A percentile compares a stretch with the other conserved stretches of the same genome.
These are phyloP conservation scores for Leptopilina syphax DNA, from an alignment of 2,888 invertebrate species.

Conservation along the genomic window DNA sequence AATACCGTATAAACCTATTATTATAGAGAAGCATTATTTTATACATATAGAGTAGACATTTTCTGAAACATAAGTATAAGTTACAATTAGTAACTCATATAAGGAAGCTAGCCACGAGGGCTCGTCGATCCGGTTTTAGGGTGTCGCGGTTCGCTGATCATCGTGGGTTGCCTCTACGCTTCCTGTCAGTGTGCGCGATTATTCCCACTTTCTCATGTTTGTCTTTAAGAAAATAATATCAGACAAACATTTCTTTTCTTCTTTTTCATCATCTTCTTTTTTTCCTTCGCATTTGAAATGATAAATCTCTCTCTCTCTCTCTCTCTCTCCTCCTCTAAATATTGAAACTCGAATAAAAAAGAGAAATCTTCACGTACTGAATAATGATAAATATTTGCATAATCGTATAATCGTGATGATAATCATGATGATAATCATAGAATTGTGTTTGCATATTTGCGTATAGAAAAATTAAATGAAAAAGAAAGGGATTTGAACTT, in stretches of 20 bases:
- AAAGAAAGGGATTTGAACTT: too few relatives aligned
- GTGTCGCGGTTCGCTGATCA: slow-evolving; percentile 64
- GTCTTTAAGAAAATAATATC: slow-evolving; percentile 13
- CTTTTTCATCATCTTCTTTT: too few relatives aligned
- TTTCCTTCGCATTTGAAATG: too few relatives aligned
- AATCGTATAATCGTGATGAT: not conserved
- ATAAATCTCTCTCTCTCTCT: too few relatives aligned
- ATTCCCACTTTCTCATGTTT: slow-evolving; percentile 39
- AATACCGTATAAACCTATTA: not conserved
- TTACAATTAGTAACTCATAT: slow-evolving; percentile 54
- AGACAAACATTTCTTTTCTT: not conserved
- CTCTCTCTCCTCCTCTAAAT: too few relatives aligned
- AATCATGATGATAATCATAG: not conserved
- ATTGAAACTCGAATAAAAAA: not conserved
- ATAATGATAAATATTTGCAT: not conserved
- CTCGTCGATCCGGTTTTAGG: slow-evolving; percentile 64
- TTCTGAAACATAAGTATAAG: slow-evolving; percentile 50
- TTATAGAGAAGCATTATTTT: not conserved
- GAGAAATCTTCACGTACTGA: slow-evolving; percentile 2
- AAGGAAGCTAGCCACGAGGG: slow-evolving; percentile 56
- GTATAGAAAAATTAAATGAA: not conserved
- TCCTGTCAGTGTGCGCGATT: slow-evolving; percentile 58
- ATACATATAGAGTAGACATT: not conserved
- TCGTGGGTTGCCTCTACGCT: slow-evolving; percentile 56
- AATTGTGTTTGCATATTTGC: not conserved